Evolutionary conservation across 2,888 invertebrate genomes (phyloP).

Genomic region (Euphydryas editha): DNA sequence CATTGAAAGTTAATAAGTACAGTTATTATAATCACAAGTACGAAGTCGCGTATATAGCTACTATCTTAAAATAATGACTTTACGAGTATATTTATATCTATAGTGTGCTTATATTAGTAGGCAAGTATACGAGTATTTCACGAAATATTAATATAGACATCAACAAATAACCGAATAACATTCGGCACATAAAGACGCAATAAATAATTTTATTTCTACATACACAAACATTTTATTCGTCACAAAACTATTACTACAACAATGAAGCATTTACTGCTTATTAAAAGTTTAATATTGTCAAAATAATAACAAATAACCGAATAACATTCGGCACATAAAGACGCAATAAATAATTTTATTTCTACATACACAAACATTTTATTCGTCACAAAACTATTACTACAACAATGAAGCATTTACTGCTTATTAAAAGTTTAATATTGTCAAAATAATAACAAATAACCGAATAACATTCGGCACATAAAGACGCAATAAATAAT

Average conservation of each 20-base stretch:
- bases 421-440: constrained; percentile 40
- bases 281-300: constrained; percentile 38
- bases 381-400: constrained; percentile 21
- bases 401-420: constrained; percentile 40
- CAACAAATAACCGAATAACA: neutral
- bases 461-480: neutral
- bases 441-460: constrained; percentile 30
- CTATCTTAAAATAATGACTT: neutral
- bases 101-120: no score
- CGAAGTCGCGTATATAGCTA: no score
- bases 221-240: constrained; percentile 16
- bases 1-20: neutral
- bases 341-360: constrained; percentile 1
- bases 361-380: constrained; percentile 13
- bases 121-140: neutral
- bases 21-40: neutral
- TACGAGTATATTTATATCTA: no score
- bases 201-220: constrained; percentile 8
- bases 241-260: constrained; percentile 30
- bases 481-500: neutral
- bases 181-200: neutral
- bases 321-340: neutral
- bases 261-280: constrained; percentile 41
- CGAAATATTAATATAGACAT: neutral
- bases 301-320: constrained; percentile 23